phyloP scores from a whole-genome alignment of 23 tunicate genomes.

The Clavelina lepadiformis region DNA sequence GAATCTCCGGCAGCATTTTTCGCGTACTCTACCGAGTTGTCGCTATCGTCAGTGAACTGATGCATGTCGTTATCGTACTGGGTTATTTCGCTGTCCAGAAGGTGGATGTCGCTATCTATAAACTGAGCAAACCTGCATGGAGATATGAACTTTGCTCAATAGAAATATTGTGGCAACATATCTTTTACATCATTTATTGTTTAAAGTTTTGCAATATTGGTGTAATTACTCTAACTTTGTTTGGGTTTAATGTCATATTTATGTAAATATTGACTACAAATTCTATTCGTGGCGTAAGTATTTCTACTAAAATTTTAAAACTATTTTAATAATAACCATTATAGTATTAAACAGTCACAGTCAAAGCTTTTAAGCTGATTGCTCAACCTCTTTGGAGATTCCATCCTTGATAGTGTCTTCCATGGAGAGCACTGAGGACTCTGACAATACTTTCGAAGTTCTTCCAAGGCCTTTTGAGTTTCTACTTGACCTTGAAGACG shows the following conservation, averaged over 20 bases:
- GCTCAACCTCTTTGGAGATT: slow-evolving; percentile 58
- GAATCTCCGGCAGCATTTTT: neutral
- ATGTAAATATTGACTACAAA: too few species aligned
- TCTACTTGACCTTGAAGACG: slow-evolving; percentile 41
- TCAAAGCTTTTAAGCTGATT: too few species aligned
- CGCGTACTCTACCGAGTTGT: neutral
- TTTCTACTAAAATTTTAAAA: neutral
- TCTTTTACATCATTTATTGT: too few species aligned
- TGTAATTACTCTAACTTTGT: too few species aligned
- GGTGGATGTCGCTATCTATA: slow-evolving; percentile 57
- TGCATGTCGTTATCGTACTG: slow-evolving; percentile 51
- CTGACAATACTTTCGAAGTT: slow-evolving; percentile 55
- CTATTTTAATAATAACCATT: neutral
- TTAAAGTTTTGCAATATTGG: neutral
- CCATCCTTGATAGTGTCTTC: slow-evolving; percentile 70
- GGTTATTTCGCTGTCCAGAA: slow-evolving; percentile 38
- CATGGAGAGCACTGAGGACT: slow-evolving; percentile 93
- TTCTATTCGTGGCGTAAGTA: too few species aligned
- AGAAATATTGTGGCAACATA: too few species aligned
- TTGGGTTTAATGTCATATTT: too few species aligned
- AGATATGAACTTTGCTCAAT: too few species aligned
- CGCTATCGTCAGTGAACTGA: slow-evolving; percentile 2
- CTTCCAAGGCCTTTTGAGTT: slow-evolving; percentile 69
- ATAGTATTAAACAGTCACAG: neutral
- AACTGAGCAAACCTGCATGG: slow-evolving; percentile 73